Conservation (phyloP, 92 coral and sea anemone genomes). For the Ricordea florida region DNA sequence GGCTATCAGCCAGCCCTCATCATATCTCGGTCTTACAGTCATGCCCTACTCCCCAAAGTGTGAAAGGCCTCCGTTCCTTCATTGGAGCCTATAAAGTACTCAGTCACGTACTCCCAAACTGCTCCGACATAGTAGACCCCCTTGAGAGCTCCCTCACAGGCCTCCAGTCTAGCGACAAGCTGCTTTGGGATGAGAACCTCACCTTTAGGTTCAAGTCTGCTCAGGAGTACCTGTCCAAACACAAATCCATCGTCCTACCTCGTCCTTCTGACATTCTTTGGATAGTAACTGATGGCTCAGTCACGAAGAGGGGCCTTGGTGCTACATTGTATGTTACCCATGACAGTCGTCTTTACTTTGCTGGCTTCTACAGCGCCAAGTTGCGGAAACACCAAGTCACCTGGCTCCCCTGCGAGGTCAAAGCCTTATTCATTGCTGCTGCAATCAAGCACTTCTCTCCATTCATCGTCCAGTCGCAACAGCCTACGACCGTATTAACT, state of each 20-base stretch:
- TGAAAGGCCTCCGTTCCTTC: conserved; percentile 39
- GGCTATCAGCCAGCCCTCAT: conserved; percentile 54
- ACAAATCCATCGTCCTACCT: conserved; percentile 8
- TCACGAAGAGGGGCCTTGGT: conserved; percentile 28
- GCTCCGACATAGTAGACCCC: conserved; percentile 15
- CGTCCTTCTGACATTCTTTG: conserved; percentile 43
- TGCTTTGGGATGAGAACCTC: conserved; percentile 29
- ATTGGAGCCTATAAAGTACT: conserved; percentile 50
- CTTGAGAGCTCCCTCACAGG: conserved; percentile 32
- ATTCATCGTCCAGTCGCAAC: conserved; percentile 55
- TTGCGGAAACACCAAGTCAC: conserved; percentile 53
- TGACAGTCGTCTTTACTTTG: conserved; percentile 28
- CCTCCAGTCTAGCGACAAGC: conserved; percentile 19
- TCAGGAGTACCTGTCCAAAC: conserved; percentile 16
- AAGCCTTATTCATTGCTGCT: conserved; percentile 49
- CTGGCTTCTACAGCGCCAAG: conserved; percentile 65
- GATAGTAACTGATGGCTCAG: conserved; percentile 48
- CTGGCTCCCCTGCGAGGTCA: conserved; percentile 69
- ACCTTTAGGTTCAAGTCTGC: conserved; percentile 7
- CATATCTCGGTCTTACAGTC: conserved; percentile 34
- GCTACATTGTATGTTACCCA: conserved; percentile 43
- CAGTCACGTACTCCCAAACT: conserved; percentile 28
- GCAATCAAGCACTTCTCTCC: conserved; percentile 57
- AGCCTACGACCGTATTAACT: conserved; percentile 42
- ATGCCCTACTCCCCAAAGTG: conserved; percentile 31